Conservation (phyloP, 2,888 invertebrate genomes). For the Drosophila suboccidentalis region DNA sequence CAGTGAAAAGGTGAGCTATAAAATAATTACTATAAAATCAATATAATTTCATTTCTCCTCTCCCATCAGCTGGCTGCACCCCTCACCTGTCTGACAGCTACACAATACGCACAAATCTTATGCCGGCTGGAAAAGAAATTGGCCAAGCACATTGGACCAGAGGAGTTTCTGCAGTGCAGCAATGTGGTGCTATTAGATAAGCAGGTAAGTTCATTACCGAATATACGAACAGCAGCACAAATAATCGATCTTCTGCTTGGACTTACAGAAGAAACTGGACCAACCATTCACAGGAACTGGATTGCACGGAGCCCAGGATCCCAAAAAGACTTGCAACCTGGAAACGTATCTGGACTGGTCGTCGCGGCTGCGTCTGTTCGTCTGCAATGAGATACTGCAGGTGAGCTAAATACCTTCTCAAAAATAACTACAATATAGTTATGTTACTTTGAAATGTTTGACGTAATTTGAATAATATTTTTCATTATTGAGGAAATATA, state of each 20-base stretch:
- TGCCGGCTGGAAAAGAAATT: conserved; percentile 85
- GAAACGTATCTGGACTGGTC: conserved; percentile 86
- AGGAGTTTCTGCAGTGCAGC: conserved; percentile 85
- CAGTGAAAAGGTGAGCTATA: conserved; percentile 82
- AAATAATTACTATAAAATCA: neutral
- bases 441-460: too few relatives aligned
- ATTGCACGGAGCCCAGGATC: conserved; percentile 70
- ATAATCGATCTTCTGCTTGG: conserved; percentile 22
- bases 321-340: conserved; percentile 86
- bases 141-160: conserved; percentile 85
- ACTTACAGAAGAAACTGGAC: conserved; percentile 51
- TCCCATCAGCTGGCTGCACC: conserved; percentile 36
- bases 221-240: neutral
- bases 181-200: conserved; percentile 84
- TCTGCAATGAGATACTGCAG: conserved; percentile 85
- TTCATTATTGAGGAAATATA: too few relatives aligned
- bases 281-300: conserved; percentile 79
- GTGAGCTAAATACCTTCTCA: conserved; percentile 62
- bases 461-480: too few relatives aligned
- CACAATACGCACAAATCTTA: conserved; percentile 85
- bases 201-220: conserved; percentile 72
- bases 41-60: neutral
- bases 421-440: too few relatives aligned
- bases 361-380: conserved; percentile 84
- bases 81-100: conserved; percentile 83